Conservation (phyloP, 2,113 vertebrate species). For the Chlamydotis undulata region DNA sequence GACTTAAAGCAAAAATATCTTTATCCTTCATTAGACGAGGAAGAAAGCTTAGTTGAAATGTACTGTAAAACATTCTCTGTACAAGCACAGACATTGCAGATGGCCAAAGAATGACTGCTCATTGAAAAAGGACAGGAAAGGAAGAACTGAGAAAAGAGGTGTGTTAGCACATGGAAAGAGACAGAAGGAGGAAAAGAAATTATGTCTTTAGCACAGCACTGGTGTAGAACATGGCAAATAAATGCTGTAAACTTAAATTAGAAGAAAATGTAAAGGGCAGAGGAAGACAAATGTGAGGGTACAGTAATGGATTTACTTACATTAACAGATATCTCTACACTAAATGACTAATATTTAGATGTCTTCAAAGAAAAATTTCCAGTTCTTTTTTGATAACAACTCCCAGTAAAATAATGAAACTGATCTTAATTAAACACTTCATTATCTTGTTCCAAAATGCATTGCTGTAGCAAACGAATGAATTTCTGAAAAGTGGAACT, state of each 20-base stretch:
- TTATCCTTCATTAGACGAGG: neutral
- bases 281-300: neutral
- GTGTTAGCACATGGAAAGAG: neutral
- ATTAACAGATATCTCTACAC: neutral
- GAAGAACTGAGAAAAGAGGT: neutral
- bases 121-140: neutral
- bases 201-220: neutral
- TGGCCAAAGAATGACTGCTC: neutral
- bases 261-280: neutral
- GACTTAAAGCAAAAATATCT: neutral
- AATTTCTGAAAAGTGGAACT: conserved; percentile 3
- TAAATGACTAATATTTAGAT: neutral
- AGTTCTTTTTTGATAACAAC: neutral
- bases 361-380: neutral
- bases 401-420: neutral
- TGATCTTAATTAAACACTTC: neutral
- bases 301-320: neutral
- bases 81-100: neutral
- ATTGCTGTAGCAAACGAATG: neutral
- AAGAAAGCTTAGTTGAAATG: neutral
- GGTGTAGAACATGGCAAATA: neutral
- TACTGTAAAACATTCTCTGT: neutral
- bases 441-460: conserved; percentile 5
- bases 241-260: neutral
- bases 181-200: neutral